A percentile compares a stretch with the other conserved stretches of the same genome.
Conservation (phyloP, 2,888 invertebrate species). For the Mimachlamys varia region DNA sequence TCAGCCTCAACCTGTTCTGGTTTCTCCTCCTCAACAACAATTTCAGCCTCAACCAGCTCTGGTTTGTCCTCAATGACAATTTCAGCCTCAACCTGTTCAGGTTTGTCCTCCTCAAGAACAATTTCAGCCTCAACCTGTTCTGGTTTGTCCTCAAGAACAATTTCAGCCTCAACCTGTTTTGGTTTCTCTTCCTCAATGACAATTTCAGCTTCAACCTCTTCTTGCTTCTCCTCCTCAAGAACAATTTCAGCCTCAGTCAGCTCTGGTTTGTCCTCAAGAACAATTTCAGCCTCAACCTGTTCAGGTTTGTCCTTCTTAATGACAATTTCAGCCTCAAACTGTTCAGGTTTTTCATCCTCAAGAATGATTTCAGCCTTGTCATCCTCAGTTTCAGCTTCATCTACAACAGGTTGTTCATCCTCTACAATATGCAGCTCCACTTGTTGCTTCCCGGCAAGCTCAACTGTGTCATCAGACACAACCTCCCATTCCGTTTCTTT, state of each 20-base stretch:
- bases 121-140: too few relatives aligned
- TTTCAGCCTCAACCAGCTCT: not conserved
- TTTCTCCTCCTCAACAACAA: too few relatives aligned
- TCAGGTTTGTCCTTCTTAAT: not conserved
- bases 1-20: too few relatives aligned
- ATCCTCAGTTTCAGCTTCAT: too few relatives aligned
- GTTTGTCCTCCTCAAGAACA: slow-evolving; percentile 39
- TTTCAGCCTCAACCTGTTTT: not conserved
- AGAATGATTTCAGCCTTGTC: not conserved
- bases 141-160: too few relatives aligned
- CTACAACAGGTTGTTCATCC: too few relatives aligned
- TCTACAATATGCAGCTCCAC: not conserved
- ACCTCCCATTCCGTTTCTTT: not conserved
- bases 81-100: too few relatives aligned
- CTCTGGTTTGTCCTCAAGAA: not conserved
- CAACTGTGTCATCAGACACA: too few relatives aligned
- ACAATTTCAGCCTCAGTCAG: not conserved
- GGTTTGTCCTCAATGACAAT: slow-evolving; percentile 37
- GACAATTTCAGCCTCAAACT: slow-evolving; percentile 34
- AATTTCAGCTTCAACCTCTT: slow-evolving; percentile 36
- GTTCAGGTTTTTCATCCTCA: slow-evolving; percentile 34
- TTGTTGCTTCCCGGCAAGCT: too few relatives aligned
- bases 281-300: slow-evolving; percentile 27
- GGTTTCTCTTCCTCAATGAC: slow-evolving; percentile 38
- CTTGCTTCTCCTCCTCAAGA: slow-evolving; percentile 19